A percentile compares a stretch with the other conserved stretches of the same genome.
Conservation (phyloP, 2,113 vertebrate species). For the Tenebrosternarchus preto region DNA sequence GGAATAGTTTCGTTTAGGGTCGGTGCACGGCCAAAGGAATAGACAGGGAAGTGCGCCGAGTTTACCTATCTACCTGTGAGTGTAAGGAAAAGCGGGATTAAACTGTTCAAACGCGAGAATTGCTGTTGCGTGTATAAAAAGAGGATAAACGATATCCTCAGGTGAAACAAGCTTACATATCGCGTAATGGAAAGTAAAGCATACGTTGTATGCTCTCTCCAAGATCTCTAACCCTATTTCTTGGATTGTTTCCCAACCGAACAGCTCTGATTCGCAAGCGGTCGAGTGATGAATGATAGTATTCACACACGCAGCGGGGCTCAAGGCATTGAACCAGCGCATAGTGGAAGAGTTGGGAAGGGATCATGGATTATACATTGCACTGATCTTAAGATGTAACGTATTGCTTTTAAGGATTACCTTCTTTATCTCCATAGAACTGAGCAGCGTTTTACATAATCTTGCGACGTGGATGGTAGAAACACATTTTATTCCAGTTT, state of each 20-base stretch:
- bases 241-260: conserved; percentile 12
- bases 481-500: background rate
- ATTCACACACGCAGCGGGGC: conserved; percentile 57
- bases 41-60: no score
- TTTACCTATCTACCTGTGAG: no score
- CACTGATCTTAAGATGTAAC: background rate
- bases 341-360: conserved; percentile 35
- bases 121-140: no score
- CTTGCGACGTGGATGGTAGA: background rate
- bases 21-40: background rate
- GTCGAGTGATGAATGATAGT: conserved; percentile 36
- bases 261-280: background rate
- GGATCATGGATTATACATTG: conserved; percentile 36
- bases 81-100: no score
- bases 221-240: background rate
- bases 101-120: no score
- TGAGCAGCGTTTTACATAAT: no score
- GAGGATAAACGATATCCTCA: no score
- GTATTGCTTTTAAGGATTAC: background rate
- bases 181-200: background rate
- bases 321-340: background rate
- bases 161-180: no score
- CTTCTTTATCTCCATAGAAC: background rate
- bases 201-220: background rate
- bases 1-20: background rate